Conservation (phyloP, 2,797 vertebrate species). For the Sebastes jordani region DNA sequence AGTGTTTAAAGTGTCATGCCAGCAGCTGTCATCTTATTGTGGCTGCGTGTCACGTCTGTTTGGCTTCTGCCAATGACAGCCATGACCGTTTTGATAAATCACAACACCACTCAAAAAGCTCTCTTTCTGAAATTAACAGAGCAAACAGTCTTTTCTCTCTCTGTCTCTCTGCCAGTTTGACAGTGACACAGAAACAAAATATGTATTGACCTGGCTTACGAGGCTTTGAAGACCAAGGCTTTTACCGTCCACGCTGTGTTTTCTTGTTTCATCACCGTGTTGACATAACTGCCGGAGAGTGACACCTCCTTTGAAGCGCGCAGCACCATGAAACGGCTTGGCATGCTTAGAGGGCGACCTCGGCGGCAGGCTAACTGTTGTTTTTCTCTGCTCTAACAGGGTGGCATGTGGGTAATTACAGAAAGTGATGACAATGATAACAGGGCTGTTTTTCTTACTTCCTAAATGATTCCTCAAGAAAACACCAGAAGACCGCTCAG, state of each 20-base stretch:
- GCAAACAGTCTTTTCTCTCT: constrained; percentile 38
- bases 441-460: constrained; percentile 79
- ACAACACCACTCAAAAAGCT: constrained; percentile 44
- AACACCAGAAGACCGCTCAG: constrained; percentile 50
- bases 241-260: constrained; percentile 49
- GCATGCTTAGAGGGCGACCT: constrained; percentile 61
- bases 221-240: constrained; percentile 66
- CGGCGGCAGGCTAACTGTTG: constrained; percentile 70
- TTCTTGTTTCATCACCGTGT: constrained; percentile 73
- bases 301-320: constrained; percentile 74
- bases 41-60: constrained; percentile 25
- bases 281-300: constrained; percentile 66
- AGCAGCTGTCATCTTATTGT: constrained; percentile 28
- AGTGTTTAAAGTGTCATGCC: constrained; percentile 3
- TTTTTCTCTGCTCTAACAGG: constrained; percentile 68
- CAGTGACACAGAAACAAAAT: constrained; percentile 67
- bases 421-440: constrained; percentile 81
- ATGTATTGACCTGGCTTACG: constrained; percentile 47
- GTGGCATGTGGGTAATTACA: constrained; percentile 72
- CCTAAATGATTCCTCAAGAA: constrained; percentile 76
- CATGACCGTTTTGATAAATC: constrained; percentile 34
- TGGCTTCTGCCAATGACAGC: constrained; percentile 37
- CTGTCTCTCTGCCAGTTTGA: constrained; percentile 18
- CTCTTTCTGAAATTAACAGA: constrained; percentile 51
- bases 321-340: constrained; percentile 43